A percentile compares a stretch with the other conserved stretches of the same genome.
phyloP scores from a whole-genome alignment of 2,113 vertebrate species.

The Poicephalus meyeri region DNA sequence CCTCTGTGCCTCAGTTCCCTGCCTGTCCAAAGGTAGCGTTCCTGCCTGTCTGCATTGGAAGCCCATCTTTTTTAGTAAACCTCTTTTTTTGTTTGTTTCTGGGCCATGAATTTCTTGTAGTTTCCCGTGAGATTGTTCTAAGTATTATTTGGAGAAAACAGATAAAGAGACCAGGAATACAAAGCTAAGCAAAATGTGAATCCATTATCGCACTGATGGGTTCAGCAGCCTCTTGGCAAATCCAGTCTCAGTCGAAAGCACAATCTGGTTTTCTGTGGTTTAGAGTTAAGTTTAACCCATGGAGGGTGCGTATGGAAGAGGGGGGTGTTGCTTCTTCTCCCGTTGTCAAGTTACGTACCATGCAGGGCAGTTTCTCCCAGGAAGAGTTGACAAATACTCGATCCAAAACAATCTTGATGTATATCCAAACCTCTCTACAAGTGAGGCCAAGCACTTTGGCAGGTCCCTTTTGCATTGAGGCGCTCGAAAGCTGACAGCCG shows the following conservation, averaged over 20 bases:
- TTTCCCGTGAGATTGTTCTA: neutral
- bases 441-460: slow-evolving; percentile 1
- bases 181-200: neutral
- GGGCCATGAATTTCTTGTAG: neutral
- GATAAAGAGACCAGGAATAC: neutral
- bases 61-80: neutral
- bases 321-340: neutral
- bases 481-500: slow-evolving; percentile 9
- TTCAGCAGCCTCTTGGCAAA: slow-evolving; percentile 10
- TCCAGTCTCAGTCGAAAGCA: neutral
- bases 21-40: neutral
- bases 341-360: neutral
- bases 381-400: neutral
- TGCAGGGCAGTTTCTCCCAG: neutral
- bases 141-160: neutral
- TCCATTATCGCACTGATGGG: neutral
- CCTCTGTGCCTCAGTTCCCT: neutral
- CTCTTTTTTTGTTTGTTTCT: neutral
- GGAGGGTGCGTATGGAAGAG: neutral
- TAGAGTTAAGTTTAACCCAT: neutral
- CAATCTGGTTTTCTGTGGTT: neutral
- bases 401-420: neutral
- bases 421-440: neutral
- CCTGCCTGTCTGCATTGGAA: neutral
- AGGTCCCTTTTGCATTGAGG: slow-evolving; percentile 16